phyloP scores from a whole-genome alignment of 2,113 vertebrate species.

The Nicator chloris region DNA sequence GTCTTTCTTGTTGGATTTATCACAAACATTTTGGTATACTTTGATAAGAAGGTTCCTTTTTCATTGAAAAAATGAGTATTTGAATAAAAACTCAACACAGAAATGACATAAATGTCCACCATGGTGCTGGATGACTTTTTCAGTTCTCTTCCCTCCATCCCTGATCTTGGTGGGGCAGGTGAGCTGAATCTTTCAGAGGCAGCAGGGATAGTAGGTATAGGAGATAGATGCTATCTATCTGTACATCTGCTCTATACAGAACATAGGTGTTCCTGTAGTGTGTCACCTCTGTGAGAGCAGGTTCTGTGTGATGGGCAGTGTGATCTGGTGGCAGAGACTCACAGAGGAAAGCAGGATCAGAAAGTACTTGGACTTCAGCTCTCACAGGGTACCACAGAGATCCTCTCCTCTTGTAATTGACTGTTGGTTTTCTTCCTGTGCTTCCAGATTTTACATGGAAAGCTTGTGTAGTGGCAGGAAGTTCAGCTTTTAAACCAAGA shows the following conservation, averaged over 20 bases:
- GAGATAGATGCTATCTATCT: too few species aligned
- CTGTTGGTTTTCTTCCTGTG: not conserved
- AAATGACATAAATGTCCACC: not conserved
- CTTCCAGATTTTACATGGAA: not conserved
- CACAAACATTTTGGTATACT: not conserved
- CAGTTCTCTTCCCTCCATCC: not conserved
- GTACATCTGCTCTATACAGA: too few species aligned
- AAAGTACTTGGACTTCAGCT: not conserved
- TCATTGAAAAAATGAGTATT: not conserved
- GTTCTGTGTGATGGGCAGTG: not conserved
- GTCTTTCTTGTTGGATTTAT: not conserved
- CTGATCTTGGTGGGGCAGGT: not conserved
- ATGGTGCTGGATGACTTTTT: not conserved
- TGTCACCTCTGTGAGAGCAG: not conserved
- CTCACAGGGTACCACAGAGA: not conserved
- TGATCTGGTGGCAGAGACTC: not conserved
- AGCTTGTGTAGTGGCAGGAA: not conserved
- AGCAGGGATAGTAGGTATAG: too few species aligned
- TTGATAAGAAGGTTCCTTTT: not conserved
- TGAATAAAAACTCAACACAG: not conserved
- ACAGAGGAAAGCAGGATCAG: not conserved
- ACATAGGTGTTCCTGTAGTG: not conserved
- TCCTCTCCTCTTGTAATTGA: not conserved
- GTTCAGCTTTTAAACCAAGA: not conserved
- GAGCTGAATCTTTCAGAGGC: not conserved